Evolutionary conservation across 2,888 invertebrate species (phyloP), one percentile per base, ranked within the genome.

Genomic region (Hermodice carunculata): DNA sequence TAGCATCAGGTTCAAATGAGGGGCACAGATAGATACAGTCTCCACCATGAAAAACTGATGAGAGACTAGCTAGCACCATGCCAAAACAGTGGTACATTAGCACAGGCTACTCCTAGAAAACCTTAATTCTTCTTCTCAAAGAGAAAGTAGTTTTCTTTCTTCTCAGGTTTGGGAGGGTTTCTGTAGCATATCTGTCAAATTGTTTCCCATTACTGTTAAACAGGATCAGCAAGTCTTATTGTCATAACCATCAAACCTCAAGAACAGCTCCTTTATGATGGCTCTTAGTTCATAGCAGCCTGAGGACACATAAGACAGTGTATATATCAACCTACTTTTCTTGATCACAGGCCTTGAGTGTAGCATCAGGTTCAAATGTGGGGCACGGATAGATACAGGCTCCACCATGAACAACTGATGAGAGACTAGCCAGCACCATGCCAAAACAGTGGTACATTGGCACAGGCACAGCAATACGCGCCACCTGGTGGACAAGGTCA

Each of bases 11-110:
- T 80, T 91, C 90, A 76, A 87, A 88, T 0, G 79, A 75, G 2
- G 83, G 82, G 2, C 86, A 79, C 0, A 88, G 88, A 66, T 86
- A 86, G 8, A 88, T 86, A 60, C 81, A 75, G 0, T 83, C 83
- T 17, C 84, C 77, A 17, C 85, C 84, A 76, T 89, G 87, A 31
- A 90, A 87, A 28, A 93, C 78, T 6, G 87, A 88, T 0, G 88
- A 86, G 32, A 92, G 75, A 26, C 91, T 87, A 0, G 90, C 91
- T 48, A 90, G 86, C 1, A 91, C 89, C 64, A 91, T 90, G 0
- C 94, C 95, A 81, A 91, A 94, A 37, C 92, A 93, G 83, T 96
- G 95, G 81, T 94, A 95, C 28, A 94, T 87, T 0, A 94, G 94
- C 22, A 93, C 91, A 77, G 92, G 91, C 1, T n/a, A n/a, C n/a